These are phyloP conservation scores for Melieria picta DNA, from an alignment of 2,888 invertebrate species.

Conservation along the genomic window DNA sequence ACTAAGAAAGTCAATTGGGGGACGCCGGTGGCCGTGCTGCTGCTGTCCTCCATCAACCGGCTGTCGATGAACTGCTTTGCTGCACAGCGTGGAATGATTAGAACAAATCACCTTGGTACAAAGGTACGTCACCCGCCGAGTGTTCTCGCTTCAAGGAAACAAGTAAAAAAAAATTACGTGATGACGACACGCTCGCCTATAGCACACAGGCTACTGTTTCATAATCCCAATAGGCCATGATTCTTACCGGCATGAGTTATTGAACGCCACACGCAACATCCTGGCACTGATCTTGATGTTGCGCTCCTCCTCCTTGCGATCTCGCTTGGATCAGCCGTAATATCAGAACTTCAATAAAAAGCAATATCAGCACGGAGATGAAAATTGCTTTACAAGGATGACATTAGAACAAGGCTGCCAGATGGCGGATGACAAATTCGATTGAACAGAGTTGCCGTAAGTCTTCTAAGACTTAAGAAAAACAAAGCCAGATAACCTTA, in stretches of 20 bases:
- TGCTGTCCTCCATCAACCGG: slow-evolving; percentile 18
- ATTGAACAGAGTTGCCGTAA: too few species aligned
- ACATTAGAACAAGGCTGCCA: background rate
- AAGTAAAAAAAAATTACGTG: slow-evolving; percentile 20
- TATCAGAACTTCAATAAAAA: background rate
- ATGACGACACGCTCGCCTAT: slow-evolving; percentile 19
- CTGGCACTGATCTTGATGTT: slow-evolving; percentile 22
- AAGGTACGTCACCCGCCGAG: slow-evolving; percentile 50
- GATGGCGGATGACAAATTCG: background rate
- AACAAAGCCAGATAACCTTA: too few species aligned
- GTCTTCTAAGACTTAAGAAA: too few species aligned
- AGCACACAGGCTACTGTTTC: slow-evolving; percentile 18
- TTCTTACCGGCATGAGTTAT: slow-evolving; percentile 52
- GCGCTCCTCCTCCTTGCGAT: background rate
- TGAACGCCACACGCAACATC: slow-evolving; percentile 52
- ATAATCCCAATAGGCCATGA: slow-evolving; percentile 13
- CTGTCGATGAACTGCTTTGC: slow-evolving; percentile 40
- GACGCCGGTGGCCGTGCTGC: slow-evolving; percentile 30
- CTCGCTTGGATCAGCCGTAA: background rate
- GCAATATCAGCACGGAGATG: slow-evolving; percentile 10
- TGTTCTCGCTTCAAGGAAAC: slow-evolving; percentile 32
- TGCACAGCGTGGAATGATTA: slow-evolving; percentile 58
- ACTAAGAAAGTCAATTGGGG: slow-evolving; percentile 42
- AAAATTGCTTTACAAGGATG: background rate
- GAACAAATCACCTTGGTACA: slow-evolving; percentile 58